phyloP scores from a whole-genome alignment of 2,888 invertebrate species.

The Hecatera dysodea region DNA sequence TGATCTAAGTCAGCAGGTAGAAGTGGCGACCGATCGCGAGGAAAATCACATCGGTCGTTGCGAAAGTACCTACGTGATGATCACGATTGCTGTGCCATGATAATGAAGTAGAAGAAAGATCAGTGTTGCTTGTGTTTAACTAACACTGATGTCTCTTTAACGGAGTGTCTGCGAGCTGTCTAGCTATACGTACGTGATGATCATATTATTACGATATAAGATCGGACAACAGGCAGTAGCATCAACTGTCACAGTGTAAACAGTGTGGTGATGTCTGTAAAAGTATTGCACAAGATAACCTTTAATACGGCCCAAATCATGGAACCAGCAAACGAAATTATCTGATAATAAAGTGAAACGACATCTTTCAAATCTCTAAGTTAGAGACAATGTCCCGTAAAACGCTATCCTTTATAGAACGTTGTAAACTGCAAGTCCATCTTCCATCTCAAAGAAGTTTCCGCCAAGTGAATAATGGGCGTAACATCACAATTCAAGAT shows the following conservation, averaged over 20 bases:
- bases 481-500: constrained; percentile 70
- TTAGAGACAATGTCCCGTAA: neutral
- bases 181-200: neutral
- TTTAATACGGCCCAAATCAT: neutral
- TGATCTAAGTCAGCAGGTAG: too few relatives aligned
- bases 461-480: constrained; percentile 35
- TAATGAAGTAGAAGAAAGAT: neutral
- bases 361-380: constrained; percentile 6
- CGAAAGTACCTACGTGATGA: too few relatives aligned
- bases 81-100: too few relatives aligned
- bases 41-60: too few relatives aligned
- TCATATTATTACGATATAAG: neutral
- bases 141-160: too few relatives aligned
- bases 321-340: neutral
- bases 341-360: neutral
- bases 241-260: neutral
- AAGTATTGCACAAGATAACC: neutral
- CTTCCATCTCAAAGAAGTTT: constrained; percentile 29
- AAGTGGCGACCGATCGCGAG: too few relatives aligned
- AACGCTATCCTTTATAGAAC: constrained; percentile 8
- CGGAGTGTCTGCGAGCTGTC: constrained; percentile 3
- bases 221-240: neutral
- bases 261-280: neutral
- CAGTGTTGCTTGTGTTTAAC: neutral
- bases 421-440: neutral